Base-by-base conservation (phyloP, 2,113 vertebrate species). In the Aldabrachelys gigantea region DNA sequence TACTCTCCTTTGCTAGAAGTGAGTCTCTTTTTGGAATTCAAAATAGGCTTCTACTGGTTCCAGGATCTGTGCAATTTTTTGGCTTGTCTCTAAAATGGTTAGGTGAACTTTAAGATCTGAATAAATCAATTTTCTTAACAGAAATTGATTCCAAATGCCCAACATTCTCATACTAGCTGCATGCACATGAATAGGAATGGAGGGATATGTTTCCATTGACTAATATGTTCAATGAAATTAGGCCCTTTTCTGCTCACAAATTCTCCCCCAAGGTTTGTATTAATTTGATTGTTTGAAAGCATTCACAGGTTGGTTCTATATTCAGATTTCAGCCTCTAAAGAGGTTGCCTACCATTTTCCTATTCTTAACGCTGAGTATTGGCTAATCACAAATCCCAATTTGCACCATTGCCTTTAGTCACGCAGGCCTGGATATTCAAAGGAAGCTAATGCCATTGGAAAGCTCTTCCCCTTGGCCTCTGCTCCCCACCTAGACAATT, bases 121-220 rank as follows among this genome's bases (percentile, higher is more conserved):
- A 83, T 81, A 65, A 52, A 38, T 44, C 35, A 8, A 2, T 52
- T 38, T 19, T 52, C 1, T 41, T 27, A 62, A 35, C 53, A 52
- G 2, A 4, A 38, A 10, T 21, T 1, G 52, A n/a, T 50, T 76
- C 49, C 53, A 31, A 0, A 27, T 9, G 76, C 53, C 59, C 87
- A 19, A 1, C 2, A 2, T 76, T 44, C 10, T 6, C 49, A 29
- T 5, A 86, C 24, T 5, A 85, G 65, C 10, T 59, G 65, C 31
- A 29, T 0, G 1, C 0, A 0, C 27, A 1, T 11, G 50, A 22
- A 80, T 79, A 35, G 25, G 38, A 79, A 53, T 2, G 38, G 16
- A 81, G 16, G 25, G 12, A 44, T 88, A 69, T 10, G 38, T 44
- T 85, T 53, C 1, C 65, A 12, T 2, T 22, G 49, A 1, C 1